Base-by-base conservation (phyloP, 2,888 invertebrate species). In the Monopis laevigella region DNA sequence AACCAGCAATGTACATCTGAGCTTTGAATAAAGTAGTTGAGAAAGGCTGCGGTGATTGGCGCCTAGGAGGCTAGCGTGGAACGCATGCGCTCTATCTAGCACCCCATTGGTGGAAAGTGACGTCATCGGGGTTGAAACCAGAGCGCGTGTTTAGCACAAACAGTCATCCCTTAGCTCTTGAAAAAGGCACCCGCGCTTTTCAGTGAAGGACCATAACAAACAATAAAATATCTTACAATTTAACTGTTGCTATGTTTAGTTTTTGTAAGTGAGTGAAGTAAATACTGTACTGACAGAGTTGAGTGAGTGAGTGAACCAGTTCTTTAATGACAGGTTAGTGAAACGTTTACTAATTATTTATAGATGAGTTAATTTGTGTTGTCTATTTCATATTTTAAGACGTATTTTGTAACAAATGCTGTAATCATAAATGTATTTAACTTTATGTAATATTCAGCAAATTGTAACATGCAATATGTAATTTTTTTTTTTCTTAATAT, bases 101-200 rank as follows among this genome's bases (percentile, higher is more conserved):
- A 67, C 71, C 74, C 74, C 56, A 78, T 80, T 80, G 78, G 78
- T 68, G 66, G 71, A 67, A 53, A 66, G 64, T 80, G 78, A 80
- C 78, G 78, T 80, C 78, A 80, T 74, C 72, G 24, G 62, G 77
- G 78, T 75, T 78, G 74, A 75, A 36, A 71, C 67, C 65, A 60
- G 58, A 67, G 56, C 26, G 21, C 71, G 65, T 63, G 62, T 66
- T 64, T 73, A 73, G 73, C 71, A 72, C 64, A 58, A 75, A 70
- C 77, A 80, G 78, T 80, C 69, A 77, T 74, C 75, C 78, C 69
- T 55, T 62, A 67, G 67, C 63, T 46, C 59, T 58, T 57, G 60
- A 46, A 64, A 65, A 67, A 67, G 51, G 50, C 51, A 54, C 66
- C 60, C 63, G 75, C 57, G 62, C 58, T 51, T 48, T 50, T 46